Evolutionary conservation across 2,888 invertebrate species (phyloP).

Genomic region (Ceraclea dissimilis): DNA sequence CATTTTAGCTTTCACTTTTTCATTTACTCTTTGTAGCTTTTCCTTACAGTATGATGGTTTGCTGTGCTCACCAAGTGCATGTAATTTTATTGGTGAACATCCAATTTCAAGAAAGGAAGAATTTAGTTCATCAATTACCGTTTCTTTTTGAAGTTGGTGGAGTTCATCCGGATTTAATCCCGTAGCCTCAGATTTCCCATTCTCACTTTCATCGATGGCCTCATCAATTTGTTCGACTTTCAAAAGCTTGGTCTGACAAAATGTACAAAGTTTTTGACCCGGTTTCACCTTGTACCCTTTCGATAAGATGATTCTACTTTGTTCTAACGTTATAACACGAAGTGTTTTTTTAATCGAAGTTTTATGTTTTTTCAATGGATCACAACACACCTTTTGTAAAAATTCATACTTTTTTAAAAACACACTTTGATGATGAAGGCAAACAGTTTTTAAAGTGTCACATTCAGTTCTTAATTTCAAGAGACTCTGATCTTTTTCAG

Average conservation of each 20-base stretch:
- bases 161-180: neutral
- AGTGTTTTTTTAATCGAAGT: no score
- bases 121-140: neutral
- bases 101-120: neutral
- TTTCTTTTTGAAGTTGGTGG: neutral
- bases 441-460: no score
- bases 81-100: neutral
- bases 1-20: neutral
- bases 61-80: neutral
- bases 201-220: neutral
- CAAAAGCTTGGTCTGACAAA: neutral
- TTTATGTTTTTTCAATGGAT: no score
- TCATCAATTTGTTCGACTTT: neutral
- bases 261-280: neutral
- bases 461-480: no score
- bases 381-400: no score
- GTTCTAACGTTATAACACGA: no score
- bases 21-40: neutral
- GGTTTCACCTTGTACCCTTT: neutral
- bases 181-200: neutral
- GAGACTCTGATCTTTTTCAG: no score
- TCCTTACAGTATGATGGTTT: neutral
- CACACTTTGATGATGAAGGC: no score
- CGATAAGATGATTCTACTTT: neutral
- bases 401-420: no score